Evolutionary conservation across 2,888 invertebrate genomes (phyloP).

Genomic region (Lasioglossum lativentre): DNA sequence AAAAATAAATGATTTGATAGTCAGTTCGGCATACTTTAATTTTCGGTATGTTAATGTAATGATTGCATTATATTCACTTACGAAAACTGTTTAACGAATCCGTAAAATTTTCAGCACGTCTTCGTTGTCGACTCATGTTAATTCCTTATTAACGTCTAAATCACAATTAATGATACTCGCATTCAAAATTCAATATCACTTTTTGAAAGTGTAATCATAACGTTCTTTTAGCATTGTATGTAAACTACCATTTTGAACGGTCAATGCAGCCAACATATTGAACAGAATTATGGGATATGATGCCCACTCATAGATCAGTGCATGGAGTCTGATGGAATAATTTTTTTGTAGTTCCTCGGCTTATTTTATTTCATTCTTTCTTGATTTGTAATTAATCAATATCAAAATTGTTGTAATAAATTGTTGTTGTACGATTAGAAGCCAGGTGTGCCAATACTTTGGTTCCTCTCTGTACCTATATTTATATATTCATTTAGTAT

Average conservation of each 20-base stretch:
- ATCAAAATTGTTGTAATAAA: too few species aligned
- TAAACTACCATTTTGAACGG: slow-evolving; percentile 31
- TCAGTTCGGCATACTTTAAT: not conserved
- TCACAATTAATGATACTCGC: not conserved
- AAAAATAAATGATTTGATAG: slow-evolving; percentile 27
- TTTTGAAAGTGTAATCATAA: not conserved
- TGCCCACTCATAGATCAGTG: too few species aligned
- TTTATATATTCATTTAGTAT: too few species aligned
- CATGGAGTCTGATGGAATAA: too few species aligned
- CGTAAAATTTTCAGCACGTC: slow-evolving; percentile 60
- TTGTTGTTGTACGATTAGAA: too few species aligned
- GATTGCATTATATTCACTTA: slow-evolving; percentile 50
- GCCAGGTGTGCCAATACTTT: too few species aligned
- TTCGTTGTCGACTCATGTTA: slow-evolving; percentile 54
- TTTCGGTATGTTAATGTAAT: not conserved
- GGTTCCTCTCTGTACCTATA: too few species aligned
- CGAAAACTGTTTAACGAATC: slow-evolving; percentile 58
- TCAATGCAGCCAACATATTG: slow-evolving; percentile 28
- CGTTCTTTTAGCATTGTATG: slow-evolving; percentile 6
- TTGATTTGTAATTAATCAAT: not conserved
- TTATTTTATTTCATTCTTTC: not conserved
- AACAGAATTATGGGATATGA: not conserved
- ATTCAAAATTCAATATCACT: not conserved
- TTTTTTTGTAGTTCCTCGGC: too few species aligned
- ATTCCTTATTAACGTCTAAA: slow-evolving; percentile 6